These are phyloP conservation scores for Lobophora halterata DNA, from an alignment of 2,888 invertebrate genomes.

Conservation along the genomic window DNA sequence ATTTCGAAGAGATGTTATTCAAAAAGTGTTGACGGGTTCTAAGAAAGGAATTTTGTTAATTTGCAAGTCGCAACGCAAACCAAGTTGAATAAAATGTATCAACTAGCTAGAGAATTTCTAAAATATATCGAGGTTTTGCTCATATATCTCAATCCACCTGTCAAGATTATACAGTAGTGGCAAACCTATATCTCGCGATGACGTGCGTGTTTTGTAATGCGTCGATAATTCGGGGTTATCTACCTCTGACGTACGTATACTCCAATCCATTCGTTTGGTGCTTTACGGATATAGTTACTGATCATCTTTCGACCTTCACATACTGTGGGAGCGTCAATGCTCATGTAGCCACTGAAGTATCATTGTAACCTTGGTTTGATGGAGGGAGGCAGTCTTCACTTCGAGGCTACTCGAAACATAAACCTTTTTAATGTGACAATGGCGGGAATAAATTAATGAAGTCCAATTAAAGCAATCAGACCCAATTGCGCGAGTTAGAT, in stretches of 20 bases:
- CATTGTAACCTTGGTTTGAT: too few species aligned
- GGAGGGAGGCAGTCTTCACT: too few species aligned
- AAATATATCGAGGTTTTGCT: not conserved
- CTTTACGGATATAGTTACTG: conserved; percentile 11
- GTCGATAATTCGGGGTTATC: conserved; percentile 39
- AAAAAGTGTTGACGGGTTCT: too few species aligned
- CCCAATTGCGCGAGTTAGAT: not conserved
- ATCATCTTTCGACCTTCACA: conserved; percentile 12
- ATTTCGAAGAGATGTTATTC: too few species aligned
- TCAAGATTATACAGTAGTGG: conserved; percentile 28
- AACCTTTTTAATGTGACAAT: too few species aligned
- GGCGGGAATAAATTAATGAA: not conserved
- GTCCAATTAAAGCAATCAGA: not conserved
- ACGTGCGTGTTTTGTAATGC: conserved; percentile 36
- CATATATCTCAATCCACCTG: conserved; percentile 28
- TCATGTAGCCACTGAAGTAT: too few species aligned
- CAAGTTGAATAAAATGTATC: too few species aligned
- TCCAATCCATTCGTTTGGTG: conserved; percentile 14
- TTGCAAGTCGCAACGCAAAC: too few species aligned
- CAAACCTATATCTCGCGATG: conserved; percentile 30
- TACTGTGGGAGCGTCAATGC: not conserved
- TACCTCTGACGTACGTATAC: conserved; percentile 34
- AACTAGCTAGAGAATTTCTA: too few species aligned
- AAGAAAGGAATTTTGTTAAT: too few species aligned
- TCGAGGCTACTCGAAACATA: too few species aligned